Evolutionary conservation across 2,113 vertebrate species (phyloP), one percentile per base, ranked within the genome.

Genomic region (Rhinoderma darwinii): DNA sequence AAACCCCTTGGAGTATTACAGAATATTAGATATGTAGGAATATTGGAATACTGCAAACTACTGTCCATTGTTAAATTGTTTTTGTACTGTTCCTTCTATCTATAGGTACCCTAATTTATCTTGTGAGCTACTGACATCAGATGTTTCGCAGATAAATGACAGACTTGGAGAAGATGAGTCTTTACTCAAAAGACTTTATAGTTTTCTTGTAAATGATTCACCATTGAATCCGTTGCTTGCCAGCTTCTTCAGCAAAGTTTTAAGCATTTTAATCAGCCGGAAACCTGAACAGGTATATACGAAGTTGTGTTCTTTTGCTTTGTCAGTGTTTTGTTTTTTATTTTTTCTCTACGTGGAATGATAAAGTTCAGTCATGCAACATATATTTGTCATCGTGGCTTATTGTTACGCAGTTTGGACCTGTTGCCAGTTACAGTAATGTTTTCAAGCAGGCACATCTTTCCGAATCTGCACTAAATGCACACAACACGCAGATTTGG

Each of bases 181-280:
- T 89, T 93, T 99, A 92, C 95, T 99, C 86, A 92, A 96, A 94
- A 97, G 96, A 91, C 94, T 99, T 35, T 99, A 99, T 74, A 93
- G 96, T 88, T 99, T 99, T 91, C 96, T 99, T 88, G 95, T 98
- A 89, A 98, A 96, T 41, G 97, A 98, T 86, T 93, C 97, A 1
- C 98, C 97, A 77, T 92, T 99, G 88, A 99, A 99, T 91, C 98
- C 98, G 5, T 95, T 99, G 51, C 93, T 99, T 88, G 97, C 98
- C 92, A 99, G 98, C 93, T 99, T 99, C 93, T 99, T 99, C 94
- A 99, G 97, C 92, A 99, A 99, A 93, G 98, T 99, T 91, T 93
- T 99, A 89, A 99, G 98, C 92, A 99, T 99, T 92, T 98, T 99
- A 88, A 99, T 99, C 91, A 98, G 98, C 93, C 96, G 98, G 90